Percentiles rank a stretch among this genome's conserved stretches.
Evolutionary conservation across 2,797 vertebrate species (phyloP).

Genomic region (Atherinosoma microstoma): DNA sequence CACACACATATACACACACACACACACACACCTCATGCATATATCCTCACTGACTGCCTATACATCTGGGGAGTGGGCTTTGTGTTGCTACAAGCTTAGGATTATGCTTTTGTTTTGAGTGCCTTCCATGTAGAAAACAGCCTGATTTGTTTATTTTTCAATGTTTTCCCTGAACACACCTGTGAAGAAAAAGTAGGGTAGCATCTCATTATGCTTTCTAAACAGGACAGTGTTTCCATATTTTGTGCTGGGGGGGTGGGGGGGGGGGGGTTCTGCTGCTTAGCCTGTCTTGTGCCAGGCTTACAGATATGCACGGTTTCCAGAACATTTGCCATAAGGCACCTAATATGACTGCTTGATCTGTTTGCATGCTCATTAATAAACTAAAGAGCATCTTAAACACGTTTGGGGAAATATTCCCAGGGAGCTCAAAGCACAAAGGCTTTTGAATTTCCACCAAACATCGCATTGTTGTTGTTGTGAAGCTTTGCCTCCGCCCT

Average conservation of each 20-base stretch:
- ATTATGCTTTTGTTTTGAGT: constrained; percentile 57
- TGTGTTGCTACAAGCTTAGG: constrained; percentile 43
- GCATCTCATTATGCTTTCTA: constrained; percentile 54
- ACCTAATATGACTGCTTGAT: constrained; percentile 26
- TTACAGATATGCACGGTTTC: not conserved
- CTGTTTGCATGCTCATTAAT: constrained; percentile 2
- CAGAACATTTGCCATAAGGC: not conserved
- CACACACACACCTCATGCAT: constrained; percentile 25
- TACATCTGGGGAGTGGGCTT: constrained; percentile 58
- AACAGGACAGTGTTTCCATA: constrained; percentile 28
- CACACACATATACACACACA: constrained; percentile 2
- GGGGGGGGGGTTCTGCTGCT: not conserved
- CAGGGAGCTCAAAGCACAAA: not conserved
- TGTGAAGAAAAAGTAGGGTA: constrained; percentile 63
- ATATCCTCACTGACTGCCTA: constrained; percentile 42
- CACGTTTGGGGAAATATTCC: constrained; percentile 4
- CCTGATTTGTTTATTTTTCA: constrained; percentile 53
- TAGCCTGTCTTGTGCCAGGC: constrained; percentile 1
- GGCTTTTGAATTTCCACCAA: constrained; percentile 8
- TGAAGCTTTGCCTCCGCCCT: not conserved
- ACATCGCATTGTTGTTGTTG: not conserved
- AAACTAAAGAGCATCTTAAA: constrained; percentile 17
- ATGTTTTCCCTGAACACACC: constrained; percentile 57
- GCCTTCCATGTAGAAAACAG: constrained; percentile 24
- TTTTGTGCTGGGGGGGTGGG: constrained; percentile 12